Conservation (phyloP, 2,888 invertebrate species). For the Brassicogethes aeneus region DNA sequence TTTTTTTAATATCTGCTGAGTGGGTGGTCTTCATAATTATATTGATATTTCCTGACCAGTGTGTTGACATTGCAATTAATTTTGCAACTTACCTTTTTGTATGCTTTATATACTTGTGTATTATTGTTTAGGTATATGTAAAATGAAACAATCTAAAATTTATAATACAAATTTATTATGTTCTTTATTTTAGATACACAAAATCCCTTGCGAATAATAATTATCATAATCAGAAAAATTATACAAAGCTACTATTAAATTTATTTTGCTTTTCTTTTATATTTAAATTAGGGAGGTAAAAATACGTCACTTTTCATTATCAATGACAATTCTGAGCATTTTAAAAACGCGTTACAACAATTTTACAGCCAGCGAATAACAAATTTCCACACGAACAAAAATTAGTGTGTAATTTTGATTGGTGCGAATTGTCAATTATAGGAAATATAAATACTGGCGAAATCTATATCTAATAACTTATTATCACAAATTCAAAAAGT, state of each 20-base stretch:
- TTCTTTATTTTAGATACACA: constrained; percentile 57
- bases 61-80: no score
- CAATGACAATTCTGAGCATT: constrained; percentile 36
- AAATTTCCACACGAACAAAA: constrained; percentile 14
- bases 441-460: constrained; percentile 26
- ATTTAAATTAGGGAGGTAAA: constrained; percentile 26
- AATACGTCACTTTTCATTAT: constrained; percentile 22
- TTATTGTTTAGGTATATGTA: no score
- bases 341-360: constrained; percentile 32
- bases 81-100: neutral
- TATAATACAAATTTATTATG: constrained; percentile 62
- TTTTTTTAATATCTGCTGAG: no score
- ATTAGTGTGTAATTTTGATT: constrained; percentile 24
- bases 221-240: constrained; percentile 56
- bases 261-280: constrained; percentile 17
- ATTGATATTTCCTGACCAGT: no score
- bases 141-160: constrained; percentile 15
- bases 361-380: constrained; percentile 30
- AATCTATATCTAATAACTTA: constrained; percentile 25
- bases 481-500: constrained; percentile 30
- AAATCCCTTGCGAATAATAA: constrained; percentile 59
- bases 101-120: no score
- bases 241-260: constrained; percentile 55
- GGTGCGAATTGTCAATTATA: constrained; percentile 27
- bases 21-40: no score